phyloP scores from a whole-genome alignment of 2,888 invertebrate species.

The Elysia crispata region DNA sequence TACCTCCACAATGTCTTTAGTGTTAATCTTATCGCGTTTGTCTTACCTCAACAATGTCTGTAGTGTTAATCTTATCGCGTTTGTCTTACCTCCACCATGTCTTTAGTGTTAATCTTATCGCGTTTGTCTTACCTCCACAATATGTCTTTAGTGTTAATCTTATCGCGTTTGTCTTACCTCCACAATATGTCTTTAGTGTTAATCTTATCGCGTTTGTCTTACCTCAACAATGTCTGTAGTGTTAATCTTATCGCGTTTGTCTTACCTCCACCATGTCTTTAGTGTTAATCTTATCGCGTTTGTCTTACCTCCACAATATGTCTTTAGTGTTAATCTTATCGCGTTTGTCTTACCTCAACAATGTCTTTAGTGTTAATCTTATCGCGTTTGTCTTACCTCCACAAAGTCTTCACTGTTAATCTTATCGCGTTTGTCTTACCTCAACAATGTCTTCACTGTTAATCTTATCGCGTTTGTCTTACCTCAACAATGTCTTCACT shows the following conservation, averaged over 20 bases:
- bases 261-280: too few relatives aligned
- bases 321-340: conserved; percentile 59
- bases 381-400: conserved; percentile 54
- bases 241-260: conserved; percentile 62
- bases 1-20: too few relatives aligned
- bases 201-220: conserved; percentile 39
- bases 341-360: too few relatives aligned
- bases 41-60: conserved; percentile 56
- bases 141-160: conserved; percentile 57
- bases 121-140: conserved; percentile 56
- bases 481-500: too few relatives aligned
- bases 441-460: too few relatives aligned
- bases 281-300: not conserved
- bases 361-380: not conserved
- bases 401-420: conserved; percentile 57
- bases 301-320: conserved; percentile 57
- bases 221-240: conserved; percentile 55
- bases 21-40: not conserved
- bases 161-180: too few relatives aligned
- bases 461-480: too few relatives aligned
- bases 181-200: too few relatives aligned
- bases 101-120: not conserved
- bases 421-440: too few relatives aligned
- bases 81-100: too few relatives aligned
- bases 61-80: conserved; percentile 60